Evolutionary conservation across 2,888 invertebrate species (phyloP).

Genomic region (Drosophila parthenogenetica): DNA sequence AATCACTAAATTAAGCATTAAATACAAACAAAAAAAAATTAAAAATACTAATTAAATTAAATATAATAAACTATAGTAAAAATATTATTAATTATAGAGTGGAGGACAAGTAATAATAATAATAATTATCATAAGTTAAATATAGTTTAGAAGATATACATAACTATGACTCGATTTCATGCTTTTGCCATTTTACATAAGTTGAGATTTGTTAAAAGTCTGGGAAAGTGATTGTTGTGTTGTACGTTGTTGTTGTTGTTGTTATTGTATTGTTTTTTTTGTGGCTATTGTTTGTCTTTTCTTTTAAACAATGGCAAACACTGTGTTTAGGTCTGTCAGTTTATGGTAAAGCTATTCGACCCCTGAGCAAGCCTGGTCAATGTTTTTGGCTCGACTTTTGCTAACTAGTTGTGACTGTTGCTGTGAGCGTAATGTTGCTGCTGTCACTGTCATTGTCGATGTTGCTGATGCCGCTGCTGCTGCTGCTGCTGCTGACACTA

Average conservation of each 20-base stretch:
- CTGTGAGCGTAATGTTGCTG: conserved; percentile 29
- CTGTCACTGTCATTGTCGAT: conserved; percentile 13
- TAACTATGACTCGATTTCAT: conserved; percentile 76
- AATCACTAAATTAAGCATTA: conserved; percentile 27
- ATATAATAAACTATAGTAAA: conserved; percentile 26
- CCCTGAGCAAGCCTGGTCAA: conserved; percentile 60
- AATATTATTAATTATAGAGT: conserved; percentile 7
- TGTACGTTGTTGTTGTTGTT: conserved; percentile 7
- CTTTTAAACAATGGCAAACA: conserved; percentile 56
- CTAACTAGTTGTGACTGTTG: conserved; percentile 43
- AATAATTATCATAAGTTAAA: conserved; percentile 31
- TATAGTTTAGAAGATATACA: conserved; percentile 39
- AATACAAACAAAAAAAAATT: conserved; percentile 14
- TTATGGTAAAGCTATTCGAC: conserved; percentile 65
- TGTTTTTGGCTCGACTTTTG: conserved; percentile 17
- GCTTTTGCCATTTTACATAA: conserved; percentile 57
- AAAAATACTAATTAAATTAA: conserved; percentile 17
- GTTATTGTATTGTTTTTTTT: conserved; percentile 3
- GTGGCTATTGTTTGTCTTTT: conserved; percentile 21
- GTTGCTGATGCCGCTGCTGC: conserved; percentile 18
- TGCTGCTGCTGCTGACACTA: conserved; percentile 5
- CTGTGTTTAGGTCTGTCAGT: conserved; percentile 26
- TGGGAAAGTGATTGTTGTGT: conserved; percentile 41
- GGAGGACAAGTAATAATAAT: conserved; percentile 21
- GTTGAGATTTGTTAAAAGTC: conserved; percentile 32